Evolutionary conservation across 2,888 invertebrate species (phyloP), one percentile per base, ranked within the genome.

Genomic region (Lissonota sp.): DNA sequence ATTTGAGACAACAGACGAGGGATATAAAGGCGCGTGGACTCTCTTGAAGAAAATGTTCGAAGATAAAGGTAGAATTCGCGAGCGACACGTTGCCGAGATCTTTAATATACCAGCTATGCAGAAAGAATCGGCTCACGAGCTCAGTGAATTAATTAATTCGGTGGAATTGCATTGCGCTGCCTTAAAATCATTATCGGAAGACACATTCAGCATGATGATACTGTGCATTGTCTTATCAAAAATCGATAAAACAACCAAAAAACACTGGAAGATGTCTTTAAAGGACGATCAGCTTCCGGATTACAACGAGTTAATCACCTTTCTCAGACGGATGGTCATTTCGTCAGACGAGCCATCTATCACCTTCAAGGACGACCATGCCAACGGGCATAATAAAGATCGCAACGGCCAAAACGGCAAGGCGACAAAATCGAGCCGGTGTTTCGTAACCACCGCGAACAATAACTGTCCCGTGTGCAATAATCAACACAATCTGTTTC

Each of bases 81-180:
- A 49, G 6, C 62, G 49, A 0, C 62, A 72, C 40, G 8, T 60
- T 0, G 2, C 40, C 1, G 62, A 37, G n/a, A 72, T 72, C 4
- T 5, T 72, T 14, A 51, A 40, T 2, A 10, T 14, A 0, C 62
- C 72, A 3, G 12, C 7, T 2, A 51, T 72, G 51, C 14, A 49
- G 26, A 10, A 14, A 8, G 46, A 58, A n/a, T 69, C 58, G 3
- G 8, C 69, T 0, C 7, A 26, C 5, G 57, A 69, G 0, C 42
- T 69, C 0, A 69, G 5, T 4, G 46, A 44, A 0, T 44, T 58
- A 3, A 58, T 69, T 5, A 69, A 57, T 1, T 46, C 39, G 1
- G 4, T 69, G 6, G 57, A 57, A 76, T 77, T 83, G 37, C 84
- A 86, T 37, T 63, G 80, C n/a, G 67, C 67, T 6, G 60, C 84